These are phyloP conservation scores for Lacerta bilineata DNA, from an alignment of 2,797 vertebrate species.

Conservation along the genomic window DNA sequence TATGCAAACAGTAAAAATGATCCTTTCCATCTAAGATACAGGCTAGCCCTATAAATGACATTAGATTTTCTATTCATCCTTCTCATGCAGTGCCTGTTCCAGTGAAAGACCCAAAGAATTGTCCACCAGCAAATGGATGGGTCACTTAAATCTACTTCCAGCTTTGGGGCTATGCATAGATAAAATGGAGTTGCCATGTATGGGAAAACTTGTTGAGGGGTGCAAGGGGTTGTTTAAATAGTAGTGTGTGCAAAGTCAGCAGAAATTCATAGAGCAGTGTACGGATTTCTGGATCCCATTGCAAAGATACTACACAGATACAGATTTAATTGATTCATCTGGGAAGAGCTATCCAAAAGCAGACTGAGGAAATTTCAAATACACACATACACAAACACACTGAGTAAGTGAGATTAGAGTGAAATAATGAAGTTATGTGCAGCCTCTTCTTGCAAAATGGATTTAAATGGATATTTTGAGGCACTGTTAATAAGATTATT, in stretches of 20 bases:
- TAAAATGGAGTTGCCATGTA: not conserved
- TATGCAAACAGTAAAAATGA: not conserved
- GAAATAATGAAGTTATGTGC: constrained; percentile 68
- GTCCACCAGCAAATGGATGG: not conserved
- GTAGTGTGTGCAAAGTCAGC: too few species aligned
- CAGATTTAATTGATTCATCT: not conserved
- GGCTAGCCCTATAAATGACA: too few species aligned
- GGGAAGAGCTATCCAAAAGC: not conserved
- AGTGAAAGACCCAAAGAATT: not conserved
- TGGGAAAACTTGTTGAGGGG: not conserved
- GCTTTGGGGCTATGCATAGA: not conserved
- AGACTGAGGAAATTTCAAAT: not conserved
- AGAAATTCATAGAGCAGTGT: not conserved
- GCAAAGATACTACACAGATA: too few species aligned
- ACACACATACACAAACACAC: not conserved
- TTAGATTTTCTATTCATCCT: not conserved
- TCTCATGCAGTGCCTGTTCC: not conserved
- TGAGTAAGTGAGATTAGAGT: constrained; percentile 58
- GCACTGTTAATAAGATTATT: constrained; percentile 74
- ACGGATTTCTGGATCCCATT: not conserved
- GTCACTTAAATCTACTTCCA: not conserved
- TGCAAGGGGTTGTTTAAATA: too few species aligned
- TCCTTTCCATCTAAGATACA: not conserved
- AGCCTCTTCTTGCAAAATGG: constrained; percentile 60
- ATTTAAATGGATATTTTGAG: constrained; percentile 74